Percentiles rank a stretch among this genome's conserved stretches.
Evolutionary conservation across 2,888 invertebrate species (phyloP).

Genomic region (Amphiduros pacificus): DNA sequence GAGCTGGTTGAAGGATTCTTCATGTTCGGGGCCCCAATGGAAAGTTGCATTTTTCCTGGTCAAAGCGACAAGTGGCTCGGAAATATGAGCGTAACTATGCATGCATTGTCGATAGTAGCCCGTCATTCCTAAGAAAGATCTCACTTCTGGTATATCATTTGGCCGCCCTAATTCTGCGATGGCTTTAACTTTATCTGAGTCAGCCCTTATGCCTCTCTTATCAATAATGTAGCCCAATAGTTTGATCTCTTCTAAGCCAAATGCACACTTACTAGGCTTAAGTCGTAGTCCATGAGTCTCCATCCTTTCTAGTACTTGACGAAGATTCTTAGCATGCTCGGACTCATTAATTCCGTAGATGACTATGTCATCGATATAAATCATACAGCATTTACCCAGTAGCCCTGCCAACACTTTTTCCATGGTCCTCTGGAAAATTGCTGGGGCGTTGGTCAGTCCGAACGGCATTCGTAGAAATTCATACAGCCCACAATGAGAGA

Average conservation of each 20-base stretch:
- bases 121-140: slow-evolving; percentile 18
- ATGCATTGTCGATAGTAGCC: slow-evolving; percentile 16
- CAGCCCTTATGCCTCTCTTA: slow-evolving; percentile 18
- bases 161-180: slow-evolving; percentile 5
- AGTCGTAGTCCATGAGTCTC: slow-evolving; percentile 13
- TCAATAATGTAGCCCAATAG: slow-evolving; percentile 29
- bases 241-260: slow-evolving; percentile 12
- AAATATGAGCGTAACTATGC: slow-evolving; percentile 9
- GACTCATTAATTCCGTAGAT: slow-evolving; percentile 1
- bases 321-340: slow-evolving; percentile 17
- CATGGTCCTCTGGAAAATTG: slow-evolving; percentile 22
- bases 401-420: slow-evolving; percentile 1
- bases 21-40: background rate
- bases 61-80: slow-evolving; percentile 2
- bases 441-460: slow-evolving; percentile 16
- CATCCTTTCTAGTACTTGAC: slow-evolving; percentile 18
- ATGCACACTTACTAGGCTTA: slow-evolving; percentile 22
- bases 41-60: slow-evolving; percentile 10
- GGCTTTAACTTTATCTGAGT: slow-evolving; percentile 23
- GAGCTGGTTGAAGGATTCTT: background rate
- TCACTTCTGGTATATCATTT: background rate
- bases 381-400: slow-evolving; percentile 7
- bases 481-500: slow-evolving; percentile 24
- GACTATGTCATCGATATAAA: slow-evolving; percentile 26
- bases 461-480: slow-evolving; percentile 21